Base-by-base conservation (phyloP, 1,140 invertebrate species). In the Diachasmimorpha longicaudata region DNA sequence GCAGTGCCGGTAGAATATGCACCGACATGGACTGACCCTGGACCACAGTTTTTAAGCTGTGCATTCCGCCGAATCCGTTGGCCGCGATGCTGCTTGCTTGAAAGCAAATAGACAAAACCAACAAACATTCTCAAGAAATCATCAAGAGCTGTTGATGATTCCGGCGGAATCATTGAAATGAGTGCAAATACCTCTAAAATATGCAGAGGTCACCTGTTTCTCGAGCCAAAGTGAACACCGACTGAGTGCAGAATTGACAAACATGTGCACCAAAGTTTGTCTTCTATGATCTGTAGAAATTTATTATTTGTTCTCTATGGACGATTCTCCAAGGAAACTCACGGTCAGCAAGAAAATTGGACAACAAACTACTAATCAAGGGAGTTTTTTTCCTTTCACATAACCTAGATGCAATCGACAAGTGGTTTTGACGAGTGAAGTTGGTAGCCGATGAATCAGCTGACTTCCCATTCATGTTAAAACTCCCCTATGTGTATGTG, bases 1-100 rank as follows among this genome's bases (percentile, higher is more conserved):
- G 89, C 21, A 96, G 85, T 0, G 94, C 94, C 5, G 95, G 93
- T 55, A 95, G 83, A 79, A 95, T 91, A 78, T 93, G 90, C 4
- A 96, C 87, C 79, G 93, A 91, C 93, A 95, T 95, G 46, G 89
- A 90, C 70, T 84, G 81, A 52, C 91, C 89, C 76, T 89, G 80
- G 48, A 92, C 81, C 39, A 85, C 80, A 39, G 87, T 84, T 79
- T 87, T 82, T 21, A 77, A 77, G 83, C 93, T 94, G 79, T 95
- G 93, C 79, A 86, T 84, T 74, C 90, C 90, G 79, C 89, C 85
- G 67, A 92, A 90, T 69, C 92, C 92, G 77, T 93, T 87, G 81
- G 87, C 83, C 37, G 79, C 44, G 25, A 83, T 63, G 48, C 73
- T 81, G 77, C 55, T 79, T n/a, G 75, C 82, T 81, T 70, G 19